Evolutionary conservation across 2,113 vertebrate genomes (phyloP).

Genomic region (Petrocephalus microphthalmus): DNA sequence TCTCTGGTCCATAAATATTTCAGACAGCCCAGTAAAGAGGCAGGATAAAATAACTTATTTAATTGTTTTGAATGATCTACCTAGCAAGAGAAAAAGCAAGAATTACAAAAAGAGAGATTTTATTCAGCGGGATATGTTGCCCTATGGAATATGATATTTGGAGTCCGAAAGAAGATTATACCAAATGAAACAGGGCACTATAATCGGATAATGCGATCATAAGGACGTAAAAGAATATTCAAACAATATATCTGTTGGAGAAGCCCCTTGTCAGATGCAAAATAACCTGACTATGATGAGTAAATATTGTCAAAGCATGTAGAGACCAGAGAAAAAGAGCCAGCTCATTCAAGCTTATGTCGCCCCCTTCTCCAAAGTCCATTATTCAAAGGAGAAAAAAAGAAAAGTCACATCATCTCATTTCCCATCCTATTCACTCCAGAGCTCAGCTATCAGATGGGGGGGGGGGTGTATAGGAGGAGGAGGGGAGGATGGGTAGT

Average conservation of each 20-base stretch:
- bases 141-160: constrained; percentile 24
- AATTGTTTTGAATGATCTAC: constrained; percentile 51
- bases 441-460: background rate
- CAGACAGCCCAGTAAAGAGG: constrained; percentile 31
- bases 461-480: background rate
- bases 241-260: background rate
- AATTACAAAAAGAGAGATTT: constrained; percentile 26
- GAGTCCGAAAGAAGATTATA: background rate
- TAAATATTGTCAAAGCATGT: background rate
- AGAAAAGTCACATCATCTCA: background rate
- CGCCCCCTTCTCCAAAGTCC: background rate
- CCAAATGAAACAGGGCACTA: background rate
- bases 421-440: background rate
- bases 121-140: constrained; percentile 12
- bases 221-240: background rate
- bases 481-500: background rate
- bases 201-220: background rate
- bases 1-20: constrained; percentile 45
- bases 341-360: background rate
- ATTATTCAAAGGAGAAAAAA: background rate
- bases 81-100: constrained; percentile 34
- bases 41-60: constrained; percentile 43
- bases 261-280: background rate
- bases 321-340: background rate
- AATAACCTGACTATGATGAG: background rate